Base-by-base conservation (phyloP, 2,113 vertebrate species). In the Spermophilus dauricus region DNA sequence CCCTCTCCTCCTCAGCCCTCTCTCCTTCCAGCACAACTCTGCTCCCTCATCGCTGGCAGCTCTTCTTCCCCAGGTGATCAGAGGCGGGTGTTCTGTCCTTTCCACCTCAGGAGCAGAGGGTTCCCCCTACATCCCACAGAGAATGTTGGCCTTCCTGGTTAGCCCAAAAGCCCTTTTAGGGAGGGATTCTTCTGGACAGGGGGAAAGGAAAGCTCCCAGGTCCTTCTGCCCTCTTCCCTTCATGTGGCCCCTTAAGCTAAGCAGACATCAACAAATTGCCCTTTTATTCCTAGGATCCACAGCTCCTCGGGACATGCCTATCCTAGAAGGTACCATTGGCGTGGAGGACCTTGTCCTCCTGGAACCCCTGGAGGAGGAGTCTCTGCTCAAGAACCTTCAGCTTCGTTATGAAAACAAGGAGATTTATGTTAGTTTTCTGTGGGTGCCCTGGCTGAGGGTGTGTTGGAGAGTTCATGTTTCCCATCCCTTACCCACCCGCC, bases 291-390 rank as follows among this genome's bases (percentile, higher is more conserved):
- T 42, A 97, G 97, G 72, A 95, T 45, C 76, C 8, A 2, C 32
- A 73, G 32, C 13, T 12, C 24, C 42, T 88, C 67, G 39, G 82
- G 69, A 70, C 45, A 98, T 96, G 39, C 22, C 97, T 0, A 18
- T 97, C 42, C 97, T 98, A 96, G 98, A 99, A 8, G 89, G 48
- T 34, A 80, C 98, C 0, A 58, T 98, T 0, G 99, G 99, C 0
- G 98, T 99, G 0, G 98, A 98, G 51, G 99, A 99, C 53, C 97
- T 99, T 85, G 98, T 99, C 88, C 98, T 99, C 82, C 97, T 99
- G 95, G 99, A 99, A 58, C 98, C 99, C 0, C 98, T 99, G 65
- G 98, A 89, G 0, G 98, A 99, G 96, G 98, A 98, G 24, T 98
- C 99, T 5, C 92, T 99, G 96, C 97, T 99, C 53, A 92, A 45